Evolutionary conservation across 1,140 invertebrate genomes (phyloP), one percentile per base, ranked within the genome.

Genomic region (Aphis gossypii): DNA sequence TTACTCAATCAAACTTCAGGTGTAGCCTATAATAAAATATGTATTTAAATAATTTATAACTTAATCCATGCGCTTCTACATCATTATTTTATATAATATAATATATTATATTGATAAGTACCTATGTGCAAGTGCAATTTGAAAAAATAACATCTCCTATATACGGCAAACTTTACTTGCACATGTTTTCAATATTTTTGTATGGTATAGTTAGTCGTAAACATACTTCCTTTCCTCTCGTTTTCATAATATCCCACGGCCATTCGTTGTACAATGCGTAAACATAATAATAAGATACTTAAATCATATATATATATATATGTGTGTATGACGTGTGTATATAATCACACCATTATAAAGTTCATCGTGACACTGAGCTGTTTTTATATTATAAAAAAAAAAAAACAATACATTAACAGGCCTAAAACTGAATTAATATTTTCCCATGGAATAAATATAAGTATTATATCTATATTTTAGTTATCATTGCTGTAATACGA

Each of bases 231-330:
- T 56, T 60, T 90, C 88, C 88, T 60, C 88, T 90, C 88, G 88
- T 90, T 90, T 90, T 90, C 88, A 60, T 41, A 90, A 90, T 41
- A 90, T 90, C 88, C 88, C 88, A 90, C 88, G 88, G 88, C 60
- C 88, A 21, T 54, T 38, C 87, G 35, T 38, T 89, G 35, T 23
- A 54, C 18, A 76, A 76, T 76, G 14, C 14, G 0, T 76, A 76
- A n/a, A 76, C 7, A 76, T 68, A 2, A 51, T 68, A 18, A 51
- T 51, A 51, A 18, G 14, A 51, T 51, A 20, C 48, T 11, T 51
- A 51, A 51, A 51, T 51, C 18, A 51, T 51, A 68, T 25, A 56
- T 56, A 68, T 25, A 56, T 56, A 35, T 35, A 35, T 35, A 1
- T 35, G 35, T 35, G 35, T 35, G 35, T 35, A 1, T 35, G 35